Conservation (phyloP, 2,888 invertebrate genomes). For the Thera britannica region DNA sequence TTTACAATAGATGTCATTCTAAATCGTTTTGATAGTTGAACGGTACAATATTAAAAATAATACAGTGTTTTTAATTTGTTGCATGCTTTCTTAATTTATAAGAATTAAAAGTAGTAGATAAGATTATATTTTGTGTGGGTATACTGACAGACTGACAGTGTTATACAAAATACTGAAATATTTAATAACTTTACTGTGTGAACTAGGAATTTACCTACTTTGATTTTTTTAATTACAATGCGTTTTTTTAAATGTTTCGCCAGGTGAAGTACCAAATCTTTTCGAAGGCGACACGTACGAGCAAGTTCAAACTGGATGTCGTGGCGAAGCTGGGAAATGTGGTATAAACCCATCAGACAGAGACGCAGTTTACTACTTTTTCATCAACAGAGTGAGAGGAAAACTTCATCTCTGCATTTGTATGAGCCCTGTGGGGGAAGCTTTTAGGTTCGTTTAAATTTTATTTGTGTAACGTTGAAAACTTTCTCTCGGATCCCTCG, state of each 20-base stretch:
- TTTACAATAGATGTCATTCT: too few relatives aligned
- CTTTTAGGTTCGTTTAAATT: conserved; percentile 86
- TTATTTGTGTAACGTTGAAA: not conserved
- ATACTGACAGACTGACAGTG: too few relatives aligned
- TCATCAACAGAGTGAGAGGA: conserved; percentile 92
- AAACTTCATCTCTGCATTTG: conserved; percentile 94
- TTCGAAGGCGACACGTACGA: conserved; percentile 95
- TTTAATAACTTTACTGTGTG: not conserved
- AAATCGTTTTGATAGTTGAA: too few relatives aligned
- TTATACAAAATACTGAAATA: not conserved
- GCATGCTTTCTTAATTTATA: too few relatives aligned
- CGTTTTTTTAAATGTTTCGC: not conserved
- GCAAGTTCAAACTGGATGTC: conserved; percentile 90
- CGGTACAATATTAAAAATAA: too few relatives aligned
- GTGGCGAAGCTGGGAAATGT: conserved; percentile 88
- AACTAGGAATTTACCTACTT: not conserved
- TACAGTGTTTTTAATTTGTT: too few relatives aligned
- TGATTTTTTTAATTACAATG: not conserved
- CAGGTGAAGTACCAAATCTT: conserved; percentile 95
- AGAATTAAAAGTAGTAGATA: too few relatives aligned
- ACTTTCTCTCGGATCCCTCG: not conserved
- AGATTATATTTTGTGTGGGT: too few relatives aligned
- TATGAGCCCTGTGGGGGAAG: conserved; percentile 96
- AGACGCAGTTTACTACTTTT: conserved; percentile 93
- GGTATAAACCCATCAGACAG: conserved; percentile 88